These are phyloP conservation scores for Eurystomus gularis DNA, from an alignment of 2,113 vertebrate genomes.

Conservation along the genomic window DNA sequence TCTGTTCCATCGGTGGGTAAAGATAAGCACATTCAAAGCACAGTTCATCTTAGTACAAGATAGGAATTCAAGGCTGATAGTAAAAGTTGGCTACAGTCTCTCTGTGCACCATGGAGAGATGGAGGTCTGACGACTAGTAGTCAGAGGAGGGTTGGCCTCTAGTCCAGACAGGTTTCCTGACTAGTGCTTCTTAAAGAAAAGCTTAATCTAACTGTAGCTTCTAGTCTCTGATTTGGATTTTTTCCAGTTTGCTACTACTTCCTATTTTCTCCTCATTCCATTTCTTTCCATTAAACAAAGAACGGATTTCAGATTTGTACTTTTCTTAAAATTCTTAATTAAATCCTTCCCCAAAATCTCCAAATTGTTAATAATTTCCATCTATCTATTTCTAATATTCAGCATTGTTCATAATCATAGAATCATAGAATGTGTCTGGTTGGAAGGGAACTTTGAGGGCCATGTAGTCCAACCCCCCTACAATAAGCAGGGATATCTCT, in stretches of 20 bases:
- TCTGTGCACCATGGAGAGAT: background rate
- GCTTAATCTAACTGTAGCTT: background rate
- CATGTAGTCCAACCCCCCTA: no score
- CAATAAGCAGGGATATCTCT: no score
- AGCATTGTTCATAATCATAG: background rate
- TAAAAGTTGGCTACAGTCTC: background rate
- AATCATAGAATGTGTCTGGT: no score
- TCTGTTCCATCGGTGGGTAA: background rate
- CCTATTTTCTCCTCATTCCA: background rate
- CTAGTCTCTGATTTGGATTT: background rate
- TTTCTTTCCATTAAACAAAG: background rate
- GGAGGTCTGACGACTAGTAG: background rate
- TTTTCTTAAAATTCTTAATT: background rate
- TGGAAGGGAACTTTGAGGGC: no score
- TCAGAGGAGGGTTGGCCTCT: background rate
- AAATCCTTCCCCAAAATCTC: background rate
- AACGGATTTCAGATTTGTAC: background rate
- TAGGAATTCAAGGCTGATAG: background rate
- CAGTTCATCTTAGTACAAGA: background rate
- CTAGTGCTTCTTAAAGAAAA: background rate
- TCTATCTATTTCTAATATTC: background rate
- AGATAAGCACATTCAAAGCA: background rate
- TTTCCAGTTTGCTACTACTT: background rate
- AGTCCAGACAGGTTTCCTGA: background rate
- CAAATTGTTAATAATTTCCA: background rate